Evolutionary conservation across 1,140 invertebrate species (phyloP).

Genomic region (Hycleus cichorii): DNA sequence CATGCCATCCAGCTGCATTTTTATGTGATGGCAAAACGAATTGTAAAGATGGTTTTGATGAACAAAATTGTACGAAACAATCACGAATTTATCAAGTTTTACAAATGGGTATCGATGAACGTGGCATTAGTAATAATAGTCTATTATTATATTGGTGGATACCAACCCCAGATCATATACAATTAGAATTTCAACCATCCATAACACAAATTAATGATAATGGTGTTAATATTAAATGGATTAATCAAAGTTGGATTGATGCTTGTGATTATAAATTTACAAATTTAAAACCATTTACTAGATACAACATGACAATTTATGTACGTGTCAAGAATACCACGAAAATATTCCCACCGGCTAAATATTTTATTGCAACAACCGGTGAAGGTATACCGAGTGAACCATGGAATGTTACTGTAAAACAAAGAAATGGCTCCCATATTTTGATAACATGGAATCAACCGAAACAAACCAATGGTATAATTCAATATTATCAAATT

Average conservation of each 20-base stretch:
- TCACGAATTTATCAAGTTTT: constrained; percentile 44
- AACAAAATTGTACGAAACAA: constrained; percentile 52
- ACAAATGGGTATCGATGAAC: constrained; percentile 47
- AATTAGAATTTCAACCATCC: constrained; percentile 56
- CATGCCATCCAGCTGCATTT: constrained; percentile 50
- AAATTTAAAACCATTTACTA: constrained; percentile 58
- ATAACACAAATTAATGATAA: constrained; percentile 39
- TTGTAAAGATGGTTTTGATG: constrained; percentile 68
- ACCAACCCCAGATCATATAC: constrained; percentile 34
- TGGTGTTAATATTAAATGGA: constrained; percentile 43
- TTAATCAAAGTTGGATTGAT: constrained; percentile 51
- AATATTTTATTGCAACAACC: constrained; percentile 54
- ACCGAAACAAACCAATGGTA: constrained; percentile 55
- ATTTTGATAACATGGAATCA: constrained; percentile 61
- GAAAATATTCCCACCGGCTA: constrained; percentile 50
- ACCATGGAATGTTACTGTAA: constrained; percentile 56
- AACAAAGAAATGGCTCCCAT: constrained; percentile 54
- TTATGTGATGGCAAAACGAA: constrained; percentile 61
- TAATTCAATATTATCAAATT: constrained; percentile 56
- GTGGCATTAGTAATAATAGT: constrained; percentile 44
- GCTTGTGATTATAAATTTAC: constrained; percentile 52
- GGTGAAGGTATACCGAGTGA: constrained; percentile 58
- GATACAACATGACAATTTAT: constrained; percentile 72
- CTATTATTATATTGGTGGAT: constrained; percentile 53
- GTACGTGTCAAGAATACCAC: constrained; percentile 49